These are phyloP conservation scores for Eupithecia subumbrata DNA, from an alignment of 2,888 invertebrate genomes.

Conservation along the genomic window DNA sequence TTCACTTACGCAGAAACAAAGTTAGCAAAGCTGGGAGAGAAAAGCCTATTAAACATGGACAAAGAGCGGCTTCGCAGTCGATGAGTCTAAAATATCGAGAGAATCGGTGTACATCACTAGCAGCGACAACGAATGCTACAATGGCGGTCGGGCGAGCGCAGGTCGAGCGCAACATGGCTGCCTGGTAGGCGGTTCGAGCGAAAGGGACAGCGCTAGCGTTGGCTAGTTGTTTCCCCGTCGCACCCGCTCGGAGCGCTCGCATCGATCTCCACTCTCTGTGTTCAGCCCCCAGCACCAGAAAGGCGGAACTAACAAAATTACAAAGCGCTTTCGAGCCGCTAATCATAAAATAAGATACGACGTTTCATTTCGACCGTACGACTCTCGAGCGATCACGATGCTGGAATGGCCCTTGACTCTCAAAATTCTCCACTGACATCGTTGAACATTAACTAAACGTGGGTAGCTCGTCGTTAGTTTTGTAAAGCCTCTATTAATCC, in stretches of 20 bases:
- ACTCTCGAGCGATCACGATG: conserved; percentile 82
- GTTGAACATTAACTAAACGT: conserved; percentile 74
- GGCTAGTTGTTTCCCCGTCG: conserved; percentile 67
- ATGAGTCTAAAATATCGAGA: conserved; percentile 66
- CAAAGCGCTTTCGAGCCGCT: conserved; percentile 85
- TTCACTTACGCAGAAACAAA: neutral
- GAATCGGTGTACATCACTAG: conserved; percentile 76
- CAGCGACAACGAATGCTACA: conserved; percentile 79
- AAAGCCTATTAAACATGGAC: conserved; percentile 14
- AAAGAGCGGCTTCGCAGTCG: conserved; percentile 32
- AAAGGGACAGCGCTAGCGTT: conserved; percentile 69
- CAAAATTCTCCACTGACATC: conserved; percentile 81
- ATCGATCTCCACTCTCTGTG: conserved; percentile 82
- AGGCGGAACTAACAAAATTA: conserved; percentile 85
- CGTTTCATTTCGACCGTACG: conserved; percentile 84
- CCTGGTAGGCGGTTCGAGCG: conserved; percentile 82
- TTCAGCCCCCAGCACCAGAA: conserved; percentile 84
- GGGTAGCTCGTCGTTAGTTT: conserved; percentile 65
- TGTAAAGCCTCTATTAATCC: conserved; percentile 62
- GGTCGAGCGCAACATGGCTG: conserved; percentile 85
- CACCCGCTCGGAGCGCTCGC: conserved; percentile 78
- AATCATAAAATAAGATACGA: conserved; percentile 85
- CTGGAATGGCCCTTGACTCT: conserved; percentile 83
- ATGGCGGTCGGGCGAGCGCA: conserved; percentile 84
- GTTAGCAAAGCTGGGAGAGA: neutral